Evolutionary conservation across 1,140 invertebrate genomes (phyloP).

Genomic region (Rhagoletis zephyria): DNA sequence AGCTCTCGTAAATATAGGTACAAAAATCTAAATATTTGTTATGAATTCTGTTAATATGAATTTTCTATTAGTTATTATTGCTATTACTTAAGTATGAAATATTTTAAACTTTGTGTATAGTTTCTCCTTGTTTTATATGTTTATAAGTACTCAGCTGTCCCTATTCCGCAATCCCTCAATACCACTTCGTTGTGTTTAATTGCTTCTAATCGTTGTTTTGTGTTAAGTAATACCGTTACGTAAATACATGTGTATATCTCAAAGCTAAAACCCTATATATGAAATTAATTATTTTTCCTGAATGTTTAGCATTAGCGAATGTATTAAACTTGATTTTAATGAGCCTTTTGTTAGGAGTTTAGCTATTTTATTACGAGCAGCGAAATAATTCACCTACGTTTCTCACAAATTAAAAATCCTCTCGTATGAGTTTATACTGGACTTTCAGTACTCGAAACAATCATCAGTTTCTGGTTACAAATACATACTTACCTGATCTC

Average conservation of each 20-base stretch:
- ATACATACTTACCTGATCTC: slow-evolving; percentile 8
- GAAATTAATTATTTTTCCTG: neutral
- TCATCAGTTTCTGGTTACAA: neutral
- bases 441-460: neutral
- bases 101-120: slow-evolving; percentile 5
- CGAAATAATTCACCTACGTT: neutral
- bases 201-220: neutral
- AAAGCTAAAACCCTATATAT: neutral
- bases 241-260: neutral
- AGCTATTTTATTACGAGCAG: neutral
- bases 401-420: neutral
- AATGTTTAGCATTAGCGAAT: slow-evolving; percentile 24
- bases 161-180: neutral
- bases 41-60: slow-evolving; percentile 47
- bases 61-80: slow-evolving; percentile 40
- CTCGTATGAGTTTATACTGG: neutral
- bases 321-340: neutral
- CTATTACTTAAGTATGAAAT: slow-evolving; percentile 30
- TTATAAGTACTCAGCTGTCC: neutral
- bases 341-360: neutral
- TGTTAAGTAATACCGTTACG: neutral
- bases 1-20: neutral
- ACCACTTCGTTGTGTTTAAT: neutral
- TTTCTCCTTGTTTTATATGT: slow-evolving; percentile 23
- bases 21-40: slow-evolving; percentile 34